Base-by-base conservation (phyloP, 2,888 invertebrate genomes). In the Amphipoea oculea region DNA sequence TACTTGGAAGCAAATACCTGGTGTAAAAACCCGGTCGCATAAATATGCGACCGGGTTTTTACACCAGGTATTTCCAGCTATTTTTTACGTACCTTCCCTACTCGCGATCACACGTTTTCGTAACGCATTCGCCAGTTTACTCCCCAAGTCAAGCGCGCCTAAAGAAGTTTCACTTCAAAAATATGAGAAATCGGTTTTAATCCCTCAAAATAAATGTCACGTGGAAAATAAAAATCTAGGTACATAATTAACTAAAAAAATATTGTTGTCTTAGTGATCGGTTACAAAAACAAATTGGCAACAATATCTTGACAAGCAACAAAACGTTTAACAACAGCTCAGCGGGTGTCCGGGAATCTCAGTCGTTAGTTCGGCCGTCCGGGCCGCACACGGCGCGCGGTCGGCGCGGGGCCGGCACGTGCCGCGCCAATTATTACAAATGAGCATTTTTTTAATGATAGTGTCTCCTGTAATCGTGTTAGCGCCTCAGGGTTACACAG, bases 341-440 rank as follows among this genome's bases (percentile, higher is more conserved):
- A 90, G 94, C 94, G 94, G 94, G 95, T 90, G 93, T 90, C 90
- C 93, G 94, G 92, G 95, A 95, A 93, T 85, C 78, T 79, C 74
- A 75, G 92, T 95, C 94, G 94, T 95, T 95, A 95, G 82, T 69
- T 78, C 80, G 79, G 69, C 84, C 71, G 85, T 82, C 83, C 85
- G 85, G 79, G 77, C 73, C 88, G 74, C 86, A 84, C 85, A 86
- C 82, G 89, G 84, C 84, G 87, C 84, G 76, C 83, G 88, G 85
- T 81, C 82, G 85, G 62, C 81, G 73, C 71, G n/a, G 60, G 79
- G 23, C 73, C 86, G 86, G 76, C 86, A 88, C 88, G 86, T 87
- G 89, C 81, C 78, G 63, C 78, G 78, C 73, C 84, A 68, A 90
- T 89, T 90, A 90, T 76, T 62, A 78, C 89, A 91, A 92, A 91